A percentile compares a stretch with the other conserved stretches of the same genome.
Evolutionary conservation across 2,888 invertebrate genomes (phyloP).

Genomic region (Pardosa pseudoannulata): DNA sequence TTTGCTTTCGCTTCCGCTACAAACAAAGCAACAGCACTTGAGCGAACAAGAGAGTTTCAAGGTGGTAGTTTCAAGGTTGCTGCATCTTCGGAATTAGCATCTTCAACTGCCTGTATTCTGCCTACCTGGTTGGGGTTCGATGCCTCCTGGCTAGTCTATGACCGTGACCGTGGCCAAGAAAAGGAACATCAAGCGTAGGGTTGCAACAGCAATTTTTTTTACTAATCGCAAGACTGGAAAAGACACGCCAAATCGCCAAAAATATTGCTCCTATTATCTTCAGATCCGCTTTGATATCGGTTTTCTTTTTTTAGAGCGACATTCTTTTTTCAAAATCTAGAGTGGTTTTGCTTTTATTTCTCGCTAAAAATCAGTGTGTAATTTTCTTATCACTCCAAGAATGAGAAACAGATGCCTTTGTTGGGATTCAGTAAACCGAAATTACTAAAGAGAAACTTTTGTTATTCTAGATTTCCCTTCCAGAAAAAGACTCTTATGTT

Average conservation of each 20-base stretch:
- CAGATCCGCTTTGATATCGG: background rate
- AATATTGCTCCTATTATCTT: background rate
- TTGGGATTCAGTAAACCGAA: background rate
- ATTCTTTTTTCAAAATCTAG: background rate
- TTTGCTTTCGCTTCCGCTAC: conserved; percentile 19
- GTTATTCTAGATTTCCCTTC: no score
- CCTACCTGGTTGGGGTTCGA: conserved; percentile 41
- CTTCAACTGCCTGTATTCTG: background rate
- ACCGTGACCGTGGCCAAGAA: conserved; percentile 64
- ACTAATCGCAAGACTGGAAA: no score
- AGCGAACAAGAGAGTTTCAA: background rate
- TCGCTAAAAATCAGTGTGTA: background rate
- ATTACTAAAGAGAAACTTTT: background rate
- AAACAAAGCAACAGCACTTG: background rate
- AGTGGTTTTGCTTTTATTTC: background rate
- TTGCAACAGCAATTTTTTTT: conserved; percentile 5
- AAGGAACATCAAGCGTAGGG: conserved; percentile 31
- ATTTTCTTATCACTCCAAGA: background rate
- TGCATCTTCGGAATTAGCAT: conserved; percentile 49
- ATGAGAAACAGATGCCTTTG: background rate
- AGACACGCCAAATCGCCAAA: conserved; percentile 12
- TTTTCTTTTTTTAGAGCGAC: background rate
- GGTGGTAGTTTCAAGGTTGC: background rate
- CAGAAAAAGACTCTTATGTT: no score
- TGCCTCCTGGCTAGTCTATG: conserved; percentile 58